Evolutionary conservation across 2,113 vertebrate genomes (phyloP).

Genomic region (Phrynocephalus versicolor): DNA sequence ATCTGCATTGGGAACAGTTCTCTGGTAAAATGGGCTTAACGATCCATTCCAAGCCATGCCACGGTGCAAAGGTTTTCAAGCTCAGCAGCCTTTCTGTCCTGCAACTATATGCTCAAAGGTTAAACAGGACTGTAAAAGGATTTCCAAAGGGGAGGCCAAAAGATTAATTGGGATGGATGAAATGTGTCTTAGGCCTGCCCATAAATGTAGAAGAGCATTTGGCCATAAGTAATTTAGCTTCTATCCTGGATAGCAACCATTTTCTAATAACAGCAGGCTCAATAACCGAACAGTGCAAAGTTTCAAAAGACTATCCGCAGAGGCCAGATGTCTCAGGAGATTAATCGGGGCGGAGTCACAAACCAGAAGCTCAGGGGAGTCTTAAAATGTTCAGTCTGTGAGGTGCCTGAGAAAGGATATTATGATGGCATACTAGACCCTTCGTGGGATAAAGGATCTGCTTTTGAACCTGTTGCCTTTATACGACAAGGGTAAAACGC

Average conservation of each 20-base stretch:
- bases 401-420: slow-evolving; percentile 58
- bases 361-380: slow-evolving; percentile 13
- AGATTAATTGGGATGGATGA: slow-evolving; percentile 10
- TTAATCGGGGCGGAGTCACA: slow-evolving; percentile 63
- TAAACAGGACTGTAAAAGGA: not conserved
- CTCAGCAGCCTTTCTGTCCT: too few relatives aligned
- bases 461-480: slow-evolving; percentile 48
- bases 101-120: not conserved
- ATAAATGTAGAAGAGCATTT: slow-evolving; percentile 17
- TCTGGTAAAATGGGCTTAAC: not conserved
- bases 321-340: slow-evolving; percentile 56
- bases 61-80: not conserved
- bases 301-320: slow-evolving; percentile 60
- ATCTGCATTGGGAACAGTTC: not conserved
- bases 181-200: not conserved
- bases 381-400: slow-evolving; percentile 66
- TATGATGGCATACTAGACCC: slow-evolving; percentile 43
- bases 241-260: slow-evolving; percentile 12
- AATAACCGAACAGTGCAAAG: slow-evolving; percentile 44
- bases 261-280: slow-evolving; percentile 47
- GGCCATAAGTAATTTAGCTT: not conserved
- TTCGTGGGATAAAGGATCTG: slow-evolving; percentile 1
- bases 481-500: slow-evolving; percentile 30
- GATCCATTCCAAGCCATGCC: not conserved
- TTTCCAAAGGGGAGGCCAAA: not conserved